Evolutionary conservation across 2,797 vertebrate genomes (phyloP), one percentile per base, ranked within the genome.

Genomic region (Carduelis carduelis): DNA sequence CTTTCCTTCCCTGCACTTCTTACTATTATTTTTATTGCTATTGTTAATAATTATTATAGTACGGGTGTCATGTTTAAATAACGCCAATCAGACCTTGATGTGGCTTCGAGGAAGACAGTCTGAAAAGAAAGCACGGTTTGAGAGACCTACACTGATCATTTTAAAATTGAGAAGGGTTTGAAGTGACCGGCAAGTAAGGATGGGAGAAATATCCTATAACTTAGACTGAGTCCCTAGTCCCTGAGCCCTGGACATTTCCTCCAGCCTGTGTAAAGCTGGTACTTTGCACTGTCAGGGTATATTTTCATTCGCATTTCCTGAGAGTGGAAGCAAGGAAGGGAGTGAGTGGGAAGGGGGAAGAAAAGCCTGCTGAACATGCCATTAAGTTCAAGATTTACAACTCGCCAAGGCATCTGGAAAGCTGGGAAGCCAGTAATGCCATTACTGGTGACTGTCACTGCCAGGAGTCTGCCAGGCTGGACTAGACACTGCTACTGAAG

Each of bases 321-420:
- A 76, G 24, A 57, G 27, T 92, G 49, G 39, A 84, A 94, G 44
- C 56, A 18, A 86, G 53, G 47, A 90, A 14, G 8, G 18, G 47
- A 87, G 39, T 75, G 30, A 92, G 49, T 83, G 43, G 66, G 74
- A 83, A 90, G 28, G 8, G 53, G 75, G 32, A 87, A 93, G 56
- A 84, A n/a, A 80, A 71, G 78, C 69, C 79, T 90, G 77, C 85
- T 96, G 95, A 98, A 97, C 94, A 95, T 97, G 95, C 94, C 16
- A 6, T 98, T 98, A 97, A 98, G 97, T 98, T 98, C 95, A 97
- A 95, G 97, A 97, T 98, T 98, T 98, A 98, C 95, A 98, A 96
- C 97, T 97, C 32, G 56, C 89, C 94, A 97, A 93, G 93, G 92
- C 95, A 97, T 92, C 95, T 97, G 89, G 84, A 97, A 96, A 97